These are phyloP conservation scores for Chrysocyon brachyurus DNA, from an alignment of 2,797 vertebrate genomes.

Conservation along the genomic window DNA sequence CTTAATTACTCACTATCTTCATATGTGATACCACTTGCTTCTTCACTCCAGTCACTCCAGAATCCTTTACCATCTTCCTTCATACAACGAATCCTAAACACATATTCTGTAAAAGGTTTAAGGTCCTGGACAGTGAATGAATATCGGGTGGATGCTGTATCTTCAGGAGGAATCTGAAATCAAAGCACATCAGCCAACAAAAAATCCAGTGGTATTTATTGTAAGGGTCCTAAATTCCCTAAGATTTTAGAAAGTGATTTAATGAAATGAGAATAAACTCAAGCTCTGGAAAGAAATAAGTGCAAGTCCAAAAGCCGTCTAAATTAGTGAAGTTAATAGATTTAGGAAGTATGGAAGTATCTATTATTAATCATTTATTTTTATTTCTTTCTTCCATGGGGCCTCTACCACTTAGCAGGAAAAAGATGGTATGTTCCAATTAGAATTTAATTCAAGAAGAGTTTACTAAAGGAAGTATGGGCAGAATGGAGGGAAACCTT, in stretches of 20 bases:
- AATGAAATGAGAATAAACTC: not conserved
- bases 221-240: not conserved
- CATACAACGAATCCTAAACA: slow-evolving; percentile 92
- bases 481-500: not conserved
- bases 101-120: slow-evolving; percentile 91
- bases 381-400: not conserved
- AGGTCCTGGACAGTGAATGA: slow-evolving; percentile 94
- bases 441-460: not conserved
- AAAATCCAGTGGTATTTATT: not conserved
- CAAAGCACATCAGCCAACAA: not conserved
- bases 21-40: slow-evolving; percentile 88
- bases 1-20: slow-evolving; percentile 91
- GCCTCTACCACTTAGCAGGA: not conserved
- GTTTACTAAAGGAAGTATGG: not conserved
- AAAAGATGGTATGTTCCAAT: not conserved
- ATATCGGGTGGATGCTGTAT: slow-evolving; percentile 85
- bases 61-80: slow-evolving; percentile 80
- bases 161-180: slow-evolving; percentile 90
- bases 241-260: not conserved
- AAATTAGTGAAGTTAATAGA: not conserved
- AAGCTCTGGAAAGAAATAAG: slow-evolving; percentile 35
- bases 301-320: not conserved
- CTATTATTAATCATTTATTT: not conserved
- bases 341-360: not conserved
- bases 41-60: slow-evolving; percentile 96